These are phyloP conservation scores for Theristus sp. DNA, from an alignment of 2,888 invertebrate genomes.

Conservation along the genomic window DNA sequence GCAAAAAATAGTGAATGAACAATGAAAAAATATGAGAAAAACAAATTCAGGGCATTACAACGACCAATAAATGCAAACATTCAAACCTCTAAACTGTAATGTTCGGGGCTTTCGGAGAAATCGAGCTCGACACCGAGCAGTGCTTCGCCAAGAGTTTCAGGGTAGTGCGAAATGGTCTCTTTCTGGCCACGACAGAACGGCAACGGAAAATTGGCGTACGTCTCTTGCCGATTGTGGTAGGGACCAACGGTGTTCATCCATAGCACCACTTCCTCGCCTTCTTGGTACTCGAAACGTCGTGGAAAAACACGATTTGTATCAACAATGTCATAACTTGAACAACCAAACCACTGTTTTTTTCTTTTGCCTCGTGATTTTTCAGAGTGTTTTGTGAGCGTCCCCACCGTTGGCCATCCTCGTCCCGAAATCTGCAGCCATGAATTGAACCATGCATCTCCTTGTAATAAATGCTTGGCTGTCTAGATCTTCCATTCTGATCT, in stretches of 20 bases:
- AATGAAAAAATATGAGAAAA: not conserved
- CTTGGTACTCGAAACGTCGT: constrained; percentile 53
- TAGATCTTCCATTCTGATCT: too few relatives aligned
- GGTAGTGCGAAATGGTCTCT: constrained; percentile 73
- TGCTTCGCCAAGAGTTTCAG: constrained; percentile 95
- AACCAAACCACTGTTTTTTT: too few relatives aligned
- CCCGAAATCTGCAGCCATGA: too few relatives aligned
- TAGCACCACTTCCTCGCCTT: constrained; percentile 82
- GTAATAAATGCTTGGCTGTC: too few relatives aligned
- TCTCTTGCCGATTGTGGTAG: constrained; percentile 96
- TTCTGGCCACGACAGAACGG: constrained; percentile 90
- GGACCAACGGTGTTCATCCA: constrained; percentile 99
- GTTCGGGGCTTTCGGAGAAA: constrained; percentile 88
- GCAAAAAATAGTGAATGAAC: not conserved
- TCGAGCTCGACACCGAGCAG: constrained; percentile 91
- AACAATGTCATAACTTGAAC: too few relatives aligned
- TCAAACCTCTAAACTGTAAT: constrained; percentile 58
- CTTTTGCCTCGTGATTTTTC: too few relatives aligned
- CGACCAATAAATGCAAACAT: not conserved
- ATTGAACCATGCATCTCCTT: too few relatives aligned
- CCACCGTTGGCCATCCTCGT: too few relatives aligned
- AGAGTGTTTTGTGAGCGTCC: too few relatives aligned
- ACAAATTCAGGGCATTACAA: not conserved
- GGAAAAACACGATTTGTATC: too few relatives aligned
- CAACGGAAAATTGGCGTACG: constrained; percentile 88